Percentiles rank a stretch among this genome's conserved stretches.
phyloP scores from a whole-genome alignment of 2,888 invertebrate species.

The Meloe dianella region DNA sequence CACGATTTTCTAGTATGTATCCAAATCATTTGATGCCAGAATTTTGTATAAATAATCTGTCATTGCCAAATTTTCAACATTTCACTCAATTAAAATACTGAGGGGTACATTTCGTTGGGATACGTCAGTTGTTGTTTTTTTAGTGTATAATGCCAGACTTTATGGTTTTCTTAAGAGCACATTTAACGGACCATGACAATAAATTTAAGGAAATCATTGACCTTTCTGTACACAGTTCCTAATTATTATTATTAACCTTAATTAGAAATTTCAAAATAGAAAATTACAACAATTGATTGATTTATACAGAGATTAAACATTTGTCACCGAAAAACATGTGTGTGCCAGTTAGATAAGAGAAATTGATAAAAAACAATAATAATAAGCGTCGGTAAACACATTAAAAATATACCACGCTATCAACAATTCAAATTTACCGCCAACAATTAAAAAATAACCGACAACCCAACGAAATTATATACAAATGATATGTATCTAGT shows the following conservation, averaged over 20 bases:
- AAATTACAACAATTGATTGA: too few species aligned
- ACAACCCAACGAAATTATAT: background rate
- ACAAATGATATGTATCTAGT: background rate
- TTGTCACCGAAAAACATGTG: background rate
- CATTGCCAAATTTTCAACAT: background rate
- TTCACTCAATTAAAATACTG: too few species aligned
- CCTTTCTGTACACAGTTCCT: background rate
- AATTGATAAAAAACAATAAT: background rate
- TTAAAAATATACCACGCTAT: background rate
- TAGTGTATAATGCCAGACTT: conserved; percentile 10
- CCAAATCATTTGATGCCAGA: background rate
- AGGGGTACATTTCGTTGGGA: background rate
- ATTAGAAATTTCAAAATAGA: too few species aligned
- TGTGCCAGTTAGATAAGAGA: background rate
- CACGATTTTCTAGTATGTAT: background rate
- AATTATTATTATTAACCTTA: too few species aligned
- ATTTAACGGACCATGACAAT: conserved; percentile 25
- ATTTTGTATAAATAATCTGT: background rate
- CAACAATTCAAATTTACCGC: background rate
- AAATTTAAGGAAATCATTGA: conserved; percentile 14
- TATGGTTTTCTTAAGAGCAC: conserved; percentile 15
- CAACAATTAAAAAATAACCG: conserved; percentile 7
- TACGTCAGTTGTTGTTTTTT: background rate
- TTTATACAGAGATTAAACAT: too few species aligned
- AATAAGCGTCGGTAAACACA: background rate